Conservation (phyloP, 1,140 invertebrate genomes). For the Drosophila bipectinata region DNA sequence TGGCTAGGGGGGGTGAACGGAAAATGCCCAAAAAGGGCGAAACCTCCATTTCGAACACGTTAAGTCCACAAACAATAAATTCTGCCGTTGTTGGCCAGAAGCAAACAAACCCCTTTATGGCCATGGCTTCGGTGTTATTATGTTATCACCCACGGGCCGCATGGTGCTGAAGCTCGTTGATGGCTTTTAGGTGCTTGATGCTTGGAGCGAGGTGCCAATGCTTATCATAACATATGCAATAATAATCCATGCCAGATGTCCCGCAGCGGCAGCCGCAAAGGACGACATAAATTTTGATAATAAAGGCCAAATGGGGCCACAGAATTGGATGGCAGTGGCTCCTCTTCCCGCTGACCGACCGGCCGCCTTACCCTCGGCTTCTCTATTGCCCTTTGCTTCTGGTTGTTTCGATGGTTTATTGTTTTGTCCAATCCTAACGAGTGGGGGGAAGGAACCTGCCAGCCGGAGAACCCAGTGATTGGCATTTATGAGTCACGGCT, state of each 20-base stretch:
- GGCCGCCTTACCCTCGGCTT: background rate
- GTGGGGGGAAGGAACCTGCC: background rate
- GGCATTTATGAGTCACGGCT: constrained; percentile 41
- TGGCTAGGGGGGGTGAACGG: background rate
- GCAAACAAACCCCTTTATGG: constrained; percentile 68
- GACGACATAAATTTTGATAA: constrained; percentile 59
- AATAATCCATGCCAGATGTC: constrained; percentile 57
- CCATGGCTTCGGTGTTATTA: constrained; percentile 61
- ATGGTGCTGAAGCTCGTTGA: background rate
- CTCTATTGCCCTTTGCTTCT: background rate
- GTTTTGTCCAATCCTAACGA: background rate
- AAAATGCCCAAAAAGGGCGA: background rate
- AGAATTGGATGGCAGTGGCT: constrained; percentile 13
- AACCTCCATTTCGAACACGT: background rate
- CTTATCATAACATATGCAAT: constrained; percentile 71
- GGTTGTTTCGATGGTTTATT: constrained; percentile 15
- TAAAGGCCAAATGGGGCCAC: constrained; percentile 56
- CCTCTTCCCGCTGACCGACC: background rate
- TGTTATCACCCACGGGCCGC: constrained; percentile 51
- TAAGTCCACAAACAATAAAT: constrained; percentile 49
- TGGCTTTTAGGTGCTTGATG: constrained; percentile 16
- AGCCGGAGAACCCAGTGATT: constrained; percentile 32
- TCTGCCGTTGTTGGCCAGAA: constrained; percentile 26
- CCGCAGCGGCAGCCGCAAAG: constrained; percentile 26
- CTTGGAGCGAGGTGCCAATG: constrained; percentile 39